These are phyloP conservation scores for Bambusicola thoracicus DNA, from an alignment of 2,113 vertebrate genomes.

Conservation along the genomic window DNA sequence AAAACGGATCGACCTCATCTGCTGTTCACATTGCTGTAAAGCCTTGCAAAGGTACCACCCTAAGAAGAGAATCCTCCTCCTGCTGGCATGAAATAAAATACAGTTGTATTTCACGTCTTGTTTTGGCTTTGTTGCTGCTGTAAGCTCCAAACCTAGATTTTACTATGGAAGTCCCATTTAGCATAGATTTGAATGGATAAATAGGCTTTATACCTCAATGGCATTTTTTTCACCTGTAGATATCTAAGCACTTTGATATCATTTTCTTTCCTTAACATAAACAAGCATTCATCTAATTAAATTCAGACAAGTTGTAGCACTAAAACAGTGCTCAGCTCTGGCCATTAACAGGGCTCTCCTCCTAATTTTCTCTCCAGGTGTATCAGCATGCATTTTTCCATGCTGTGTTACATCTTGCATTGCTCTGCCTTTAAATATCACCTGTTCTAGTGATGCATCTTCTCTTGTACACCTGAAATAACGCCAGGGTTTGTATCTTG, in stretches of 20 bases:
- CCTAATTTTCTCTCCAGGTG: background rate
- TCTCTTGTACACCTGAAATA: background rate
- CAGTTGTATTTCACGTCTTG: background rate
- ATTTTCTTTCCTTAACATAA: background rate
- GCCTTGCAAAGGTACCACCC: background rate
- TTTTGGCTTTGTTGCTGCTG: background rate
- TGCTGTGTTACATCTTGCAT: background rate
- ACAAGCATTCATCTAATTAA: background rate
- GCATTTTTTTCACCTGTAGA: background rate
- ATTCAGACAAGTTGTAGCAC: background rate
- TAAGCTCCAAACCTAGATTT: background rate
- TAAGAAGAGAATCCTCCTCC: background rate
- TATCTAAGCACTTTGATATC: rapidly evolving
- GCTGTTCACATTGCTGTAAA: background rate
- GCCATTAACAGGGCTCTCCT: background rate
- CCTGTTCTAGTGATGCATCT: background rate
- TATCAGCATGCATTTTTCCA: background rate
- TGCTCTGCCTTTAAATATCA: background rate
- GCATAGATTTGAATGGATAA: background rate
- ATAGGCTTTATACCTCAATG: background rate
- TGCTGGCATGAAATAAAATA: background rate
- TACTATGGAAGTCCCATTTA: background rate
- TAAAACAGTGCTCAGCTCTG: background rate
- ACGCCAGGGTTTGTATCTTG: background rate
- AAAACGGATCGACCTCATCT: background rate